A percentile compares a stretch with the other conserved stretches of the same genome.
Conservation (phyloP, 2,888 invertebrate species). For the Lasioglossum marginatum region DNA sequence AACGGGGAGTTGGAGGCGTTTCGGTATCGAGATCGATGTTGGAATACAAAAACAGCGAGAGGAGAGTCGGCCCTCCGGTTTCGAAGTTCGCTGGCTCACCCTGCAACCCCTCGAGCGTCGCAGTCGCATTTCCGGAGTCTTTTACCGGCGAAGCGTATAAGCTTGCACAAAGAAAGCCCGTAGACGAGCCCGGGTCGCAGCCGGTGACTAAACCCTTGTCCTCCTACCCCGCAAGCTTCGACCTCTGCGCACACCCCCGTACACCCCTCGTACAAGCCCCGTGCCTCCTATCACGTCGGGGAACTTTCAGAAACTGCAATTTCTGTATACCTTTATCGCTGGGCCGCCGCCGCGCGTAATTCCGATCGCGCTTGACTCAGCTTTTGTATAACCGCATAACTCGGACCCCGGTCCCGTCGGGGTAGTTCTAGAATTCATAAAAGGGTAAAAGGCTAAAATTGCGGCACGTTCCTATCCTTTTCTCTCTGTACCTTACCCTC, state of each 20-base stretch:
- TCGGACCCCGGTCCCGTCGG: conserved; percentile 59
- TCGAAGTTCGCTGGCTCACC: conserved; percentile 17
- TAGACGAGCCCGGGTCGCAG: conserved; percentile 52
- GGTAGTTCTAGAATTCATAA: conserved; percentile 70
- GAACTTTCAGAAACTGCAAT: conserved; percentile 72
- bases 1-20: conserved; percentile 3
- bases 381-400: conserved; percentile 73
- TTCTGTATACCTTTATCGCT: conserved; percentile 74
- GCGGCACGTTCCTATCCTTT: conserved; percentile 42
- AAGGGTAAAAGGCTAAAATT: conserved; percentile 69
- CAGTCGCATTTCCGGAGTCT: conserved; percentile 71
- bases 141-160: conserved; percentile 66
- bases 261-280: background rate
- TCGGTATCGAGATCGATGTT: conserved; percentile 67
- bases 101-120: conserved; percentile 33
- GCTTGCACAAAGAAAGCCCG: conserved; percentile 56
- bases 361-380: conserved; percentile 77
- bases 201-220: conserved; percentile 56
- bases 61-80: conserved; percentile 47
- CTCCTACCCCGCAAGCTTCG: background rate
- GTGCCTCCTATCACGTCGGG: background rate
- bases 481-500: background rate
- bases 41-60: conserved; percentile 71
- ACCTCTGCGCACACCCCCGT: background rate
- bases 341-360: conserved; percentile 70